Base-by-base conservation (phyloP, 1,140 invertebrate genomes). In the Drosophila navojoa region DNA sequence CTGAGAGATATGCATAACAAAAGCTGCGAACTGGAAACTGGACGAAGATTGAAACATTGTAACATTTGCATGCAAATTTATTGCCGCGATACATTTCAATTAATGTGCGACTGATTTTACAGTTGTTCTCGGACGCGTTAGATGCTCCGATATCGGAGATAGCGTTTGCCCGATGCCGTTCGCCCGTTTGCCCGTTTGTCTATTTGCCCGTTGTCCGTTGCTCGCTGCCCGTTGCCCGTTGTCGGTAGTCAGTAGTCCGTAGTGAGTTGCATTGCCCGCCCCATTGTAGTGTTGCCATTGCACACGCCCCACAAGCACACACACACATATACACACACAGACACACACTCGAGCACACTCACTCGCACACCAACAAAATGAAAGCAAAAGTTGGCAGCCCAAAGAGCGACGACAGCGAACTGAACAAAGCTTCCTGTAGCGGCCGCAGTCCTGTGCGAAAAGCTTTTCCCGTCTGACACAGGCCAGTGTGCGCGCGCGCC, bases 351-450 rank as follows among this genome's bases (percentile, higher is more conserved):
- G 50, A 59, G 5, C 22, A 57, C 9, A 10, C 52, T 15, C 47
- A 74, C 69, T 60, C 78, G 25, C 75, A 67, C 70, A 71, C 70
- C 38, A 67, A 66, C 54, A 85, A 77, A 82, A 74, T 71, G 76
- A 77, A 81, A 79, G 75, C 55, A 86, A 86, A 86, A 89, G 82
- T 87, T 89, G 69, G 74, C 79, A 68, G 76, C 50, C 67, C 84
- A 86, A 89, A 74, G 84, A 68, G 84, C 79, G 52, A 75, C 79
- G 52, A 75, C 68, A 81, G 77, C 76, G 55, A 82, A 87, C 84
- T 89, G 79, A 89, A 72, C 82, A 87, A 87, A 87, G 82, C 82
- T 87, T 73, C 69, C 76, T 71, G 32, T 44, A 29, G 54, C 63
- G 61, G 63, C 58, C 58, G 73, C 80, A 50, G 68, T 84, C 73